A percentile compares a stretch with the other conserved stretches of the same genome.
Conservation (phyloP, 2,888 invertebrate species). For the Argyra leucocephala region DNA sequence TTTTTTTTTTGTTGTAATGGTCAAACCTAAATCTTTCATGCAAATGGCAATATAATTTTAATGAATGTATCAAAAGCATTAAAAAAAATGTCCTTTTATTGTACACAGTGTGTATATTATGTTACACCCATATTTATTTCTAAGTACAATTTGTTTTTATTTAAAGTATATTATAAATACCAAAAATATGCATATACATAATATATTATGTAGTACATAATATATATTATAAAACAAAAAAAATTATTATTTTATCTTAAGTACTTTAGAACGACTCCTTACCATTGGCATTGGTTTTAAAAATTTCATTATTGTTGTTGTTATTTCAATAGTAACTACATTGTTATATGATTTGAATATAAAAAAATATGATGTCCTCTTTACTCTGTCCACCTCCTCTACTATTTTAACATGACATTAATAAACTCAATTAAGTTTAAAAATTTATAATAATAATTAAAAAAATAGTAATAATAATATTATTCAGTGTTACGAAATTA, state of each 20-base stretch:
- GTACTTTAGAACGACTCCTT: not conserved
- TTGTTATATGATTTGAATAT: too few species aligned
- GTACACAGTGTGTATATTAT: too few species aligned
- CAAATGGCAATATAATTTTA: not conserved
- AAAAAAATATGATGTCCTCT: too few species aligned
- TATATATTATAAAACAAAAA: too few species aligned
- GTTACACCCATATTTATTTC: not conserved
- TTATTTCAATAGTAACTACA: too few species aligned
- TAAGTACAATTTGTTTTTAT: not conserved
- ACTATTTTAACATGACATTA: not conserved
- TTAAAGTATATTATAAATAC: not conserved
- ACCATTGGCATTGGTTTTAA: not conserved
- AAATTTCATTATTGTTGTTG: not conserved
- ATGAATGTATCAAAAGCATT: not conserved
- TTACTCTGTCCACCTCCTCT: not conserved
- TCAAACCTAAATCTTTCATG: conserved; percentile 6
- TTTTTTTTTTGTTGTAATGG: not conserved
- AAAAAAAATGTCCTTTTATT: not conserved
- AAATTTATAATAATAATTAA: not conserved
- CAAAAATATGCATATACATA: too few species aligned
- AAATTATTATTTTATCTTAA: not conserved
- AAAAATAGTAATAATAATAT: not conserved
- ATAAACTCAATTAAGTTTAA: not conserved
- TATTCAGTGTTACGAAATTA: not conserved
- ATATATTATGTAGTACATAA: too few species aligned